Percentiles rank a stretch among this genome's conserved stretches.
Conservation (phyloP, 2,797 vertebrate genomes). For the Megalops cyprinoides region DNA sequence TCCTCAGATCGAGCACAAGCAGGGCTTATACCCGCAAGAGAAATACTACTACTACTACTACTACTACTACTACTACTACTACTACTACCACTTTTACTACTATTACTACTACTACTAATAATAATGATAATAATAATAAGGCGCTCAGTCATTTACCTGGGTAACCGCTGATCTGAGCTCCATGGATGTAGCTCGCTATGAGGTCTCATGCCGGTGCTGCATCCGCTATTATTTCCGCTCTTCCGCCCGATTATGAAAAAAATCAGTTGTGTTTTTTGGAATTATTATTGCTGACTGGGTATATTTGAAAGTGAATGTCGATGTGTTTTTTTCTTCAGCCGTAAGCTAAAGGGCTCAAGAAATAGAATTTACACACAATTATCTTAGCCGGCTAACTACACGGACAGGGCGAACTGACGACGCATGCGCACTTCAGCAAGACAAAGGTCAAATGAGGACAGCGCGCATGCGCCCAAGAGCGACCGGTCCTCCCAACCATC, state of each 20-base stretch:
- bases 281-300: not conserved
- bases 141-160: too few relatives aligned
- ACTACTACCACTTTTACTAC: not conserved
- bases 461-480: slow-evolving; percentile 21
- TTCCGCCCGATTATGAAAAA: not conserved
- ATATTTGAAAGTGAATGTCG: not conserved
- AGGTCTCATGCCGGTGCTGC: slow-evolving; percentile 13
- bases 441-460: slow-evolving; percentile 31
- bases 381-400: slow-evolving; percentile 25
- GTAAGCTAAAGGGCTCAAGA: slow-evolving; percentile 21
- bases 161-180: not conserved
- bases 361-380: slow-evolving; percentile 36
- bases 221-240: not conserved
- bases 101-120: not conserved
- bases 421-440: slow-evolving; percentile 20
- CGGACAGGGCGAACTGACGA: slow-evolving; percentile 1
- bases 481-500: not conserved
- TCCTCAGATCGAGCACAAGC: not conserved
- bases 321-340: not conserved
- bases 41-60: not conserved
- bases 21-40: not conserved
- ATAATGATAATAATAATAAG: not conserved
- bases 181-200: not conserved
- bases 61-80: not conserved
- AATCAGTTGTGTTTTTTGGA: not conserved